phyloP scores from a whole-genome alignment of 1,140 invertebrate species.

The Yoshiicerus persimilis region DNA sequence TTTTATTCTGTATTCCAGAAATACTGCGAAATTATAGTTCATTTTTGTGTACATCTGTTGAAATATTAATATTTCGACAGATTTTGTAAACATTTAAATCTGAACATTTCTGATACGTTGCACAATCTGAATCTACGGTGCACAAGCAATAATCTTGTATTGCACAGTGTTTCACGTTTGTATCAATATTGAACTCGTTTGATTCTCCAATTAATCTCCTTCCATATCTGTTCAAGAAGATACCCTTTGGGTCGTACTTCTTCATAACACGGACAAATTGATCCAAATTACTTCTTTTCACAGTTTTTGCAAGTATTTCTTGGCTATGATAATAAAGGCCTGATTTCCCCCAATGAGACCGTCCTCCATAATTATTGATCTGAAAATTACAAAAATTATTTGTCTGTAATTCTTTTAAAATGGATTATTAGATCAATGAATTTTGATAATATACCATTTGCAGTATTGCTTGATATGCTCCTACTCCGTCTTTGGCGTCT shows the following conservation, averaged over 20 bases:
- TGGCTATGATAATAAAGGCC: neutral
- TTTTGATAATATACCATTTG: neutral
- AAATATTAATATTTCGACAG: too few species aligned
- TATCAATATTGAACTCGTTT: neutral
- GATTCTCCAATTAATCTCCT: neutral
- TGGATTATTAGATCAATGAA: too few species aligned
- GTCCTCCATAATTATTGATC: neutral
- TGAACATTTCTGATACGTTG: too few species aligned
- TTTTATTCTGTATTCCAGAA: too few species aligned
- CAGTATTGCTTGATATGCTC: neutral
- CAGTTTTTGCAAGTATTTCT: neutral
- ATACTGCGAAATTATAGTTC: too few species aligned
- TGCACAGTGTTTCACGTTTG: neutral
- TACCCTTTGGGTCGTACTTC: neutral
- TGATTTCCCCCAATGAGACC: neutral
- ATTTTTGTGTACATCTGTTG: too few species aligned
- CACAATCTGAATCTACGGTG: too few species aligned
- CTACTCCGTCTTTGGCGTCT: neutral
- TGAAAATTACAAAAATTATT: neutral
- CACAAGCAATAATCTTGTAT: neutral
- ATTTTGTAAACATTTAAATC: too few species aligned
- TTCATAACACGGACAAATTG: neutral
- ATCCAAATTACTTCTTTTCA: neutral
- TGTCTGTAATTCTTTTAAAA: too few species aligned
- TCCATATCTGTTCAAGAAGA: neutral